These are phyloP conservation scores for Pluvialis apricaria DNA, from an alignment of 2,113 vertebrate genomes.

Conservation along the genomic window DNA sequence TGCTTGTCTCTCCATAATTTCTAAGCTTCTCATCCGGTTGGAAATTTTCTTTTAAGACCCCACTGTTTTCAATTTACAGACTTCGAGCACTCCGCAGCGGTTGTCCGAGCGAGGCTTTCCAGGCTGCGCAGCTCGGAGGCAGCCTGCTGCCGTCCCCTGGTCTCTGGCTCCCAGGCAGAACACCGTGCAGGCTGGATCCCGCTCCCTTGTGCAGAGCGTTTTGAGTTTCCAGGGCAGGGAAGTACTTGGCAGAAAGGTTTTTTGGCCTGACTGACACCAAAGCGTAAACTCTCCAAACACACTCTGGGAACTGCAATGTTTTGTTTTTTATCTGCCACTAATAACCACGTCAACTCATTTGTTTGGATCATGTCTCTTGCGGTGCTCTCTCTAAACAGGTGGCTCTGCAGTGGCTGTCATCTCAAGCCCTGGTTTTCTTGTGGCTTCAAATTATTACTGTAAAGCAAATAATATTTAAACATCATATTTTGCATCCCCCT, in stretches of 20 bases:
- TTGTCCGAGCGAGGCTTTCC: not conserved
- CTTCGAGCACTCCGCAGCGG: fast-evolving
- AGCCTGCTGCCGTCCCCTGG: not conserved
- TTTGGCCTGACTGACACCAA: not conserved
- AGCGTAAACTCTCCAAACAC: not conserved
- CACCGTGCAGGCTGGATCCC: not conserved
- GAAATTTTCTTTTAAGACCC: not conserved
- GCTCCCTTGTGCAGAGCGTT: not conserved
- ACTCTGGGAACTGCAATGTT: not conserved
- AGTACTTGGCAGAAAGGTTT: not conserved
- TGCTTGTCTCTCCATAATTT: not conserved
- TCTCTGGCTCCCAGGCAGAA: not conserved
- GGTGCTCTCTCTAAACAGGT: not conserved
- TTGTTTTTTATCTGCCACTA: not conserved
- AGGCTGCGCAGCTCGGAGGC: not conserved
- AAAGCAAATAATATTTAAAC: not conserved
- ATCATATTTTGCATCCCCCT: not conserved
- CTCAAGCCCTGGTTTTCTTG: not conserved
- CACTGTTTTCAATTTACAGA: not conserved
- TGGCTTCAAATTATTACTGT: not conserved
- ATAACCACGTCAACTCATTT: not conserved
- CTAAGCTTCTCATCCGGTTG: not conserved
- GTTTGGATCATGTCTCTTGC: not conserved
- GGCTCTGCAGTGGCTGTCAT: not conserved
- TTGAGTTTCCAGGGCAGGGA: not conserved